Evolutionary conservation across 2,888 invertebrate species (phyloP).

Genomic region (Dendrolimus houi): DNA sequence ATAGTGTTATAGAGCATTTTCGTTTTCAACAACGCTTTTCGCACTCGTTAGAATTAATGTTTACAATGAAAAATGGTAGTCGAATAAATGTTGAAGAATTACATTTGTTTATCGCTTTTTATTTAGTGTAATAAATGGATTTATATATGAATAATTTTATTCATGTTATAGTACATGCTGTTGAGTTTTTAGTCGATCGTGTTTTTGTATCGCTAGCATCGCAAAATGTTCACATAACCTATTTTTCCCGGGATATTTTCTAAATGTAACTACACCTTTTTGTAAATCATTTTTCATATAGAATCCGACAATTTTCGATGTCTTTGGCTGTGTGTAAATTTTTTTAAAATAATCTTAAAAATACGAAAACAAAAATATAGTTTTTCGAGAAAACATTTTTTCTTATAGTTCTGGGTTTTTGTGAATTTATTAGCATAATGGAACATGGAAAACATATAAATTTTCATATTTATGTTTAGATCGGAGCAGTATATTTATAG

Average conservation of each 20-base stretch:
- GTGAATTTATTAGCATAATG: conserved; percentile 41
- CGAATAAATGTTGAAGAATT: conserved; percentile 35
- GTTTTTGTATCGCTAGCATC: conserved; percentile 66
- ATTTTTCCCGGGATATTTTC: conserved; percentile 41
- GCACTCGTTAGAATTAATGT: conserved; percentile 44
- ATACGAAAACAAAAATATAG: conserved; percentile 47
- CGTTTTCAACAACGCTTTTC: conserved; percentile 40
- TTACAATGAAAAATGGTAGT: conserved; percentile 72
- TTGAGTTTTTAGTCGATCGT: conserved; percentile 18
- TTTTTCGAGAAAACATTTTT: conserved; percentile 65
- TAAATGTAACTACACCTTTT: conserved; percentile 48
- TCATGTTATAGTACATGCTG: conserved; percentile 35
- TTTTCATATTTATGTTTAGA: conserved; percentile 69
- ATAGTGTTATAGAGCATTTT: conserved; percentile 46
- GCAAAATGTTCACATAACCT: conserved; percentile 78
- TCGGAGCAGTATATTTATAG: conserved; percentile 60
- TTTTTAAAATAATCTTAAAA: conserved; percentile 46
- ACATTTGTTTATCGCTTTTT: conserved; percentile 49
- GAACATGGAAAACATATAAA: conserved; percentile 39
- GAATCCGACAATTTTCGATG: conserved; percentile 68
- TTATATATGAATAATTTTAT: conserved; percentile 27
- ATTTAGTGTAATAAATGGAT: conserved; percentile 29
- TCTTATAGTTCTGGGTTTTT: conserved; percentile 51
- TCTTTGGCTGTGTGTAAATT: conserved; percentile 74
- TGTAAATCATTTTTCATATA: conserved; percentile 52